Evolutionary conservation across 64 coral and sea anemone species (phyloP).

Genomic region (Montipora sp.): DNA sequence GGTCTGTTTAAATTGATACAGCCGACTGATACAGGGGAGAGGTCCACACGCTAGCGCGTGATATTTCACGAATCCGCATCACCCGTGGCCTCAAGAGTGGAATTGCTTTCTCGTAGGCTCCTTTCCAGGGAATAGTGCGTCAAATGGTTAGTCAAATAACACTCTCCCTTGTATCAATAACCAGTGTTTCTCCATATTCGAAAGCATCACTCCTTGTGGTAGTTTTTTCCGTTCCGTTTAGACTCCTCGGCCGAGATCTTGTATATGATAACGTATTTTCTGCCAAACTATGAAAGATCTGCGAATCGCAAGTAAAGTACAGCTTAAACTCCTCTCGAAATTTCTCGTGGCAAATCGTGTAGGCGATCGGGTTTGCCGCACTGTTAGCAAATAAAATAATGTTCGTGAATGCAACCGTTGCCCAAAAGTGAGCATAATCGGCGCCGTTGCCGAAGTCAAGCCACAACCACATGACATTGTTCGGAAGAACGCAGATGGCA

Average conservation of each 20-base stretch:
- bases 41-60: too few species aligned
- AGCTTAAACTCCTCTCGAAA: constrained; percentile 90
- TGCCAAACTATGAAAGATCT: constrained; percentile 62
- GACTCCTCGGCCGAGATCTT: constrained; percentile 31
- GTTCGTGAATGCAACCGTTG: constrained; percentile 82
- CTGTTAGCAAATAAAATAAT: constrained; percentile 95
- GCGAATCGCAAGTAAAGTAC: constrained; percentile 63
- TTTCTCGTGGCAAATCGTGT: constrained; percentile 94
- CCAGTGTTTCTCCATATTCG: not conserved
- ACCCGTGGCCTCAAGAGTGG: too few species aligned
- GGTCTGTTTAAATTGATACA: too few species aligned
- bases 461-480: constrained; percentile 99
- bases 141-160: not conserved
- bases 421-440: constrained; percentile 70
- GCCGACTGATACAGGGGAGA: too few species aligned
- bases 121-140: not conserved
- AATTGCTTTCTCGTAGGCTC: too few species aligned
- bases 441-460: constrained; percentile 87
- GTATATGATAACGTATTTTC: constrained; percentile 25
- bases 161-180: constrained; percentile 15
- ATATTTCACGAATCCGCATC: too few species aligned
- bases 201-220: not conserved
- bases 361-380: constrained; percentile 92
- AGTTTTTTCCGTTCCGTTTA: not conserved
- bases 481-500: constrained; percentile 91